A percentile compares a stretch with the other conserved stretches of the same genome.
These are phyloP conservation scores for Oikopleura albicans DNA, from an alignment of 23 tunicate genomes.

Conservation along the genomic window DNA sequence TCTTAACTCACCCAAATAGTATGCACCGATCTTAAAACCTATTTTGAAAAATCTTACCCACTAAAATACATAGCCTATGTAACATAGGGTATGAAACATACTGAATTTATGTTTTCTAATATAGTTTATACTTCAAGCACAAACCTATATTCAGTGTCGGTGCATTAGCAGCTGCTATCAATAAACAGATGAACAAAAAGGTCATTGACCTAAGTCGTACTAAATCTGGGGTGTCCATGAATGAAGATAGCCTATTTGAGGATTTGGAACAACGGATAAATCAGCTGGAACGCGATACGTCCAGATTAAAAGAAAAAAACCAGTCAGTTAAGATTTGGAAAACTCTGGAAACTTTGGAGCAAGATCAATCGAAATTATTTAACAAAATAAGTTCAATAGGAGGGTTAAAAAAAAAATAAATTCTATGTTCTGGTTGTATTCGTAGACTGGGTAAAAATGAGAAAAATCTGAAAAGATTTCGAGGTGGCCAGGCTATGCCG, in stretches of 20 bases:
- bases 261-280: background rate
- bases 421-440: no score
- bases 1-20: no score
- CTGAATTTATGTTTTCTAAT: no score
- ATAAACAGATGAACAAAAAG: background rate
- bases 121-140: no score
- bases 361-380: background rate
- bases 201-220: background rate
- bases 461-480: no score
- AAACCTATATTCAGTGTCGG: background rate
- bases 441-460: no score
- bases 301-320: background rate
- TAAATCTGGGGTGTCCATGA: background rate
- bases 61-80: no score
- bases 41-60: no score
- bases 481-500: no score
- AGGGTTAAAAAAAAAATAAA: background rate
- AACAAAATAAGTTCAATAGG: background rate
- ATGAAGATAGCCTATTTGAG: background rate
- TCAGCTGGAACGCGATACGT: background rate
- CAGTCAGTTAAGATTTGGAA: background rate
- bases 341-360: background rate
- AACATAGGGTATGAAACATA: no score
- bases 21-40: no score
- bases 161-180: background rate